A percentile compares a stretch with the other conserved stretches of the same genome.
phyloP scores from a whole-genome alignment of 2,797 vertebrate genomes.

The Momotus momota region DNA sequence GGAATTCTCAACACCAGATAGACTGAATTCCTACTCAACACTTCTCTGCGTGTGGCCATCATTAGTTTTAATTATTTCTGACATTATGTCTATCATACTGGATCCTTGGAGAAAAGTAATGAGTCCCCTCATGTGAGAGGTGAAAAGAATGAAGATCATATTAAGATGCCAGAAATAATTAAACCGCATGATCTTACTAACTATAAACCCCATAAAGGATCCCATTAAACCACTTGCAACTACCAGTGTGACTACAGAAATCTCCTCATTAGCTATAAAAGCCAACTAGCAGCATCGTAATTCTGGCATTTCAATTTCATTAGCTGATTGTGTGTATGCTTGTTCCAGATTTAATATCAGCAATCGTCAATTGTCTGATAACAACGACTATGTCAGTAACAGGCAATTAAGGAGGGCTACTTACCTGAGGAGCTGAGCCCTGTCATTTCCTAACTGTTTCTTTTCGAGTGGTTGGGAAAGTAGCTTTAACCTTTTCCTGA shows the following conservation, averaged over 20 bases:
- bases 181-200: background rate
- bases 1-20: background rate
- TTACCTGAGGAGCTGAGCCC: background rate
- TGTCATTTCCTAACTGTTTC: background rate
- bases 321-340: background rate
- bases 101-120: slow-evolving; percentile 29
- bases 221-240: slow-evolving; percentile 8
- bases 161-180: slow-evolving; percentile 50
- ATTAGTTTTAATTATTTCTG: slow-evolving; percentile 67
- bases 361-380: background rate
- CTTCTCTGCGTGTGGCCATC: background rate
- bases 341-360: slow-evolving; percentile 8
- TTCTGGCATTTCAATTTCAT: slow-evolving; percentile 11
- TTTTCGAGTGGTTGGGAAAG: background rate
- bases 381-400: background rate
- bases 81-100: slow-evolving; percentile 53
- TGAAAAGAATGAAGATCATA: slow-evolving; percentile 22
- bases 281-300: slow-evolving; percentile 5
- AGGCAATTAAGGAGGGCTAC: background rate
- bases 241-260: slow-evolving; percentile 23
- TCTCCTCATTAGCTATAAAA: slow-evolving; percentile 38
- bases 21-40: background rate
- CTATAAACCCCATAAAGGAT: slow-evolving; percentile 35
- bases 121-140: slow-evolving; percentile 23
- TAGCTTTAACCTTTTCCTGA: slow-evolving; percentile 30